Evolutionary conservation across 2,888 invertebrate genomes (phyloP).

Genomic region (Amphipyra berbera): DNA sequence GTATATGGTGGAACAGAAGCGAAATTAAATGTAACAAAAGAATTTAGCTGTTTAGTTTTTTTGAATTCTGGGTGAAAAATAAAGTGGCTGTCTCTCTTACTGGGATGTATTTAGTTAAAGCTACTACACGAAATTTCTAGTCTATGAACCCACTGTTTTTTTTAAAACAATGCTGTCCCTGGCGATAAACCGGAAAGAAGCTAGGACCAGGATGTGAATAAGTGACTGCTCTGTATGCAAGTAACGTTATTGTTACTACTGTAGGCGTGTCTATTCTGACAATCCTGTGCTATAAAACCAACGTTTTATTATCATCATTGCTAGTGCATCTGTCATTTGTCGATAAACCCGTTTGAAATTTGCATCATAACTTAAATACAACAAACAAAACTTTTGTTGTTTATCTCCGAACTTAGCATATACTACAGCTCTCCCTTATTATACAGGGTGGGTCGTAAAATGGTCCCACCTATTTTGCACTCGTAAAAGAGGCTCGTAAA

Average conservation of each 20-base stretch:
- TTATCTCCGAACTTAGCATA: slow-evolving; percentile 53
- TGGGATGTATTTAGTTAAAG: too few species aligned
- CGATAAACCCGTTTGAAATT: slow-evolving; percentile 4
- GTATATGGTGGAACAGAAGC: slow-evolving; percentile 50
- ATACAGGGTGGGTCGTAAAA: slow-evolving; percentile 82
- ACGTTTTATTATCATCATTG: slow-evolving; percentile 18
- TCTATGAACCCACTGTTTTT: too few species aligned
- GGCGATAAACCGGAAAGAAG: slow-evolving; percentile 23
- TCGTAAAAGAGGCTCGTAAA: slow-evolving; percentile 87
- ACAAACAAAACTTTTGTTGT: slow-evolving; percentile 13
- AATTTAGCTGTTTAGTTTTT: slow-evolving; percentile 1
- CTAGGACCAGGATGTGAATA: slow-evolving; percentile 27
- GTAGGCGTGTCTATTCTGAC: slow-evolving; percentile 23
- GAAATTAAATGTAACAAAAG: neutral
- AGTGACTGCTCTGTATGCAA: slow-evolving; percentile 23
- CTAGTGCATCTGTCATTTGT: slow-evolving; percentile 10
- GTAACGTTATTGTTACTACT: neutral
- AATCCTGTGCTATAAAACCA: slow-evolving; percentile 4
- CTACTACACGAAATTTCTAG: too few species aligned
- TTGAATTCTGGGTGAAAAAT: too few species aligned
- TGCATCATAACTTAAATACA: slow-evolving; percentile 13
- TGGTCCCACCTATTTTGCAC: slow-evolving; percentile 86
- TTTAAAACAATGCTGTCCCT: slow-evolving; percentile 14
- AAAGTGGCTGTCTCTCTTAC: too few species aligned
- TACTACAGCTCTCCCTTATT: slow-evolving; percentile 73